phyloP scores from a whole-genome alignment of 2,797 vertebrate genomes.

The Gallirallus australis region DNA sequence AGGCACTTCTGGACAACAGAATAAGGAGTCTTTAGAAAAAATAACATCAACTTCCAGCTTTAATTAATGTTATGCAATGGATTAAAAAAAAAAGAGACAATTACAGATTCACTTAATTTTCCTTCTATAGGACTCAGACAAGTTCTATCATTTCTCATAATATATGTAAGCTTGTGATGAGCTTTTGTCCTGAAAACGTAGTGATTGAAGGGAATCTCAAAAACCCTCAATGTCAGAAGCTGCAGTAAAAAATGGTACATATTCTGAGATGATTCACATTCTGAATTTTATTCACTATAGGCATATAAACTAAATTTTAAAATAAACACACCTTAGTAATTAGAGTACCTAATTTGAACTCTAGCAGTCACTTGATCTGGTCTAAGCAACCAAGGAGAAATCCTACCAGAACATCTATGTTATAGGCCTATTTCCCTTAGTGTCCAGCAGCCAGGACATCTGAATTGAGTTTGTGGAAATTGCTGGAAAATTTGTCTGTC shows the following conservation, averaged over 20 bases:
- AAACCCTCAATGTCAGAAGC: not conserved
- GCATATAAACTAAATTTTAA: not conserved
- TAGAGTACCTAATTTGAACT: not conserved
- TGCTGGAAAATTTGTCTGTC: not conserved
- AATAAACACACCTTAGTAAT: not conserved
- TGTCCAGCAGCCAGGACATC: not conserved
- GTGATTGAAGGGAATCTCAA: not conserved
- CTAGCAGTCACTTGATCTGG: not conserved
- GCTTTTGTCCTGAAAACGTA: not conserved
- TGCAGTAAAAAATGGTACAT: not conserved
- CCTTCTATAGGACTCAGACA: not conserved
- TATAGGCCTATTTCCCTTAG: not conserved
- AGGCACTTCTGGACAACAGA: not conserved
- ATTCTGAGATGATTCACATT: not conserved
- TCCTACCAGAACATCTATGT: not conserved
- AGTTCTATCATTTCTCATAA: not conserved
- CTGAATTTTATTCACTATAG: not conserved
- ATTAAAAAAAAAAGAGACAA: not conserved
- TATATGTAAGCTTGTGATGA: not conserved
- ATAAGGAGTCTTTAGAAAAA: not conserved
- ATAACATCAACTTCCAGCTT: not conserved
- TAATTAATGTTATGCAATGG: not conserved
- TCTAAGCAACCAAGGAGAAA: not conserved
- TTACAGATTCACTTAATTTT: not conserved
- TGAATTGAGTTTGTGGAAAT: not conserved